Base-by-base conservation (phyloP, 2,797 vertebrate species). In the Sebastes minor region DNA sequence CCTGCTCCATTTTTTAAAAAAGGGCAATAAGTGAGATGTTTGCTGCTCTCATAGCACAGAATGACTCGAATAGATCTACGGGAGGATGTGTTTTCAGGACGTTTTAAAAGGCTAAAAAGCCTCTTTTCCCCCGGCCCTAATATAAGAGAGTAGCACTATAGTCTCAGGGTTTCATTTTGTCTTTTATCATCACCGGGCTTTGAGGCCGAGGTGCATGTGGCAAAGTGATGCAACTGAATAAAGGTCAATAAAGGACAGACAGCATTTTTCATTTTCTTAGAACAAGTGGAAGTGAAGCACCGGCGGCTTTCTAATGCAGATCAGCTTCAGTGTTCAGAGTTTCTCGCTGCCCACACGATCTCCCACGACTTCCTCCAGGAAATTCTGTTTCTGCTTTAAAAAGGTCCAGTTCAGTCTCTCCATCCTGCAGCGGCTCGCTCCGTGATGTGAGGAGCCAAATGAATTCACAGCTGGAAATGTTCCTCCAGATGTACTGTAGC, bases 241-340 rank as follows among this genome's bases (percentile, higher is more conserved):
- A 81, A 82, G 84, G 79, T 82, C 77, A 85, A n/a, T 74, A 59
- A 84, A 82, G 49, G 49, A 52, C 49, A 52, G 49, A 52, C 49
- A 52, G 20, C 20, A 4, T n/a, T 52, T 22, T 33, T 42, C 42
- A 30, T 22, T 49, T 46, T 3, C 18, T 52, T 55, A 23, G 56
- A 32, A 1, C 16, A n/a, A 33, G 49, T 38, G 14, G 18, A 30
- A 55, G 25, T 32, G 3, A 1, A 53, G 20, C 18, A 30, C 6
- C 5, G 8, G 20, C 12, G 2, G 1, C 61, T 62, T 62, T 71
- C 70, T 7, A 8, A 38, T 59, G 55, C 27, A 72, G 22, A 80
- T 18, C 16, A 49, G 16, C 8, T 5, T 49, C 42, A 46, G 53
- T 33, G 18, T 35, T 30, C 33, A 63, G 25, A 14, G 46, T 33